Base-by-base conservation (phyloP, 2,113 vertebrate species). In the Tetraodon nigroviridis region DNA sequence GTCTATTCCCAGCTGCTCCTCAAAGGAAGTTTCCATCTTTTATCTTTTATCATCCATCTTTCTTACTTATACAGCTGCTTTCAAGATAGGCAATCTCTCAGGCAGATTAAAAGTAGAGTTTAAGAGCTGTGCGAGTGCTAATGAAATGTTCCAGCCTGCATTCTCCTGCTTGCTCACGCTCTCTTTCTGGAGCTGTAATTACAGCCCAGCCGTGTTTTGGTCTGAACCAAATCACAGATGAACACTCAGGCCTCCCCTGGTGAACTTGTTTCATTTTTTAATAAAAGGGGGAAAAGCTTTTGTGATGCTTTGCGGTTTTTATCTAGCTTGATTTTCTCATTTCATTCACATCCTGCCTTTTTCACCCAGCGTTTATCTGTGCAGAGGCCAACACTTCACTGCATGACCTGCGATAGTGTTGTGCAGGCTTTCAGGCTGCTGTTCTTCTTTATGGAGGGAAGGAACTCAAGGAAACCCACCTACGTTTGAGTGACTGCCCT, bases 51-150 rank as follows among this genome's bases (percentile, higher is more conserved):
- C n/a, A n/a, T 48, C 51, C 49, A 18, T 79, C 55, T 74, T 59
- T 32, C 45, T 61, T 66, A 75, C 67, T 2, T 21, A 56, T 44
- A 49, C 55, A 61, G 58, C 69, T 63, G 55, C 52, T 58, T 82
- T 82, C 65, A 58, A 84, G 76, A 81, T 5, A 27, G 24, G 22
- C 22, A 24, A 24, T 85, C 79, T 75, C 56, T 17, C 15, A n/a
- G 64, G 64, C 77, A 81, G 80, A 84, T 85, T 83, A 79, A 83
- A 83, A 80, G 55, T 64, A 79, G 73, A 69, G 69, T 75, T 46
- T 74, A 66, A 67, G 20, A 73, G 46, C 42, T 44, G 42, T 17
- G 15, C 14, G 58, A 73, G 68, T 55, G 51, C 53, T 73, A 64
- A 61, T 71, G 64, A 79, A 74, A 51, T 49, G 41, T 58, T 14